phyloP scores from a whole-genome alignment of 2,888 invertebrate species.

The Tanypteryx hageni region DNA sequence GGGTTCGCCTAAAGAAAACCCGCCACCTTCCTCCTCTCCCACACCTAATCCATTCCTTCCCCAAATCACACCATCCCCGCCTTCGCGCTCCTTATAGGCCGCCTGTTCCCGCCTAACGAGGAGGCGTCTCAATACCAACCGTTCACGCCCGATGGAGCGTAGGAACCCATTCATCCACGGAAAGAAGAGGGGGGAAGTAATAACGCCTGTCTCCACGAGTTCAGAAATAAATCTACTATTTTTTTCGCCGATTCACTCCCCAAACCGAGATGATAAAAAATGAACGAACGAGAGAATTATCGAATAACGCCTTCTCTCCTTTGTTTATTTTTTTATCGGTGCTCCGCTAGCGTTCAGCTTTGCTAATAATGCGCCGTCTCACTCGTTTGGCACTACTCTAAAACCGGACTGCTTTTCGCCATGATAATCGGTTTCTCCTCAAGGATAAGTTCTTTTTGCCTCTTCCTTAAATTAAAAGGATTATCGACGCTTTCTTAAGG shows the following conservation, averaged over 20 bases:
- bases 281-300: background rate
- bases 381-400: background rate
- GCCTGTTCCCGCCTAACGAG: slow-evolving; percentile 1
- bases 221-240: slow-evolving; percentile 2
- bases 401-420: background rate
- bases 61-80: background rate
- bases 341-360: too few relatives aligned
- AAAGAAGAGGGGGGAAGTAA: background rate
- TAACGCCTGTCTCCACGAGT: slow-evolving; percentile 10
- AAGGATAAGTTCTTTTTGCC: too few relatives aligned
- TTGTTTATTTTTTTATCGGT: too few relatives aligned
- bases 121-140: background rate
- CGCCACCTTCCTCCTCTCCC: too few relatives aligned
- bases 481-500: background rate
- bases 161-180: background rate
- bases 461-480: background rate
- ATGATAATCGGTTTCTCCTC: background rate
- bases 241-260: background rate
- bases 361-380: too few relatives aligned
- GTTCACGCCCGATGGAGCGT: background rate
- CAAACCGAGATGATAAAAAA: background rate
- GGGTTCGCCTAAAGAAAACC: too few relatives aligned
- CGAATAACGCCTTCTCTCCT: too few relatives aligned
- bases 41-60: background rate
- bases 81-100: background rate